Conservation (phyloP, 2,113 vertebrate species). For the Spea bombifrons region DNA sequence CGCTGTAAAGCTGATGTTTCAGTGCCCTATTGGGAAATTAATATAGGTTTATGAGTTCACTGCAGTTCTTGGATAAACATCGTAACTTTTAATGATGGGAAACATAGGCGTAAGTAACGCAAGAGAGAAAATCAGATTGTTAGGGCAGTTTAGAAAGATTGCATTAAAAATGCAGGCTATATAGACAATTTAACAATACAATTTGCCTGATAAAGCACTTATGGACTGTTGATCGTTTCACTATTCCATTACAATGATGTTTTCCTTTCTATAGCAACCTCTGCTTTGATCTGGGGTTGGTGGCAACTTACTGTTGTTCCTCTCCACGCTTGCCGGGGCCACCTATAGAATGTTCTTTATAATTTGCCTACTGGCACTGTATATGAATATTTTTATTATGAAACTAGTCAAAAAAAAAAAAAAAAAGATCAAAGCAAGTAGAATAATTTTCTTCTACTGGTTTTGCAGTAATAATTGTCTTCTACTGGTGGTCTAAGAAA, state of each 20-base stretch:
- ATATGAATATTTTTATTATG: no score
- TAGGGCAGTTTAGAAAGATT: constrained; percentile 22
- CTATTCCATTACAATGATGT: constrained; percentile 5
- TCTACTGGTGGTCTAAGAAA: no score
- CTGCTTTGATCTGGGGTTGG: neutral
- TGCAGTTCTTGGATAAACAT: constrained; percentile 71
- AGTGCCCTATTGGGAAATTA: constrained; percentile 69
- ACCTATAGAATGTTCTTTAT: no score
- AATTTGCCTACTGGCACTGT: no score
- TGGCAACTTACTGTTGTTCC: no score
- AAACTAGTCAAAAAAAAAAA: no score
- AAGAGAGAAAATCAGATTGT: constrained; percentile 42
- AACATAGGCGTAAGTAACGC: constrained; percentile 57
- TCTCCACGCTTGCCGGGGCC: no score
- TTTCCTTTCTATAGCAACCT: constrained; percentile 4
- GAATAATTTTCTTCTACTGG: no score
- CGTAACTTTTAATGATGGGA: constrained; percentile 75
- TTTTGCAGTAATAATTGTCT: no score
- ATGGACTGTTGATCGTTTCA: neutral
- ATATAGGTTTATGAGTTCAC: constrained; percentile 67
- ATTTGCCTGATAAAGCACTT: constrained; percentile 4
- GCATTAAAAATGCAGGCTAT: constrained; percentile 33
- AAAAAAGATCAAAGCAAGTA: no score
- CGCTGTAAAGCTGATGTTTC: constrained; percentile 62
- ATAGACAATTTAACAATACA: constrained; percentile 14